Conservation (phyloP, 2,797 vertebrate genomes). For the Tympanoctomys barrerae region DNA sequence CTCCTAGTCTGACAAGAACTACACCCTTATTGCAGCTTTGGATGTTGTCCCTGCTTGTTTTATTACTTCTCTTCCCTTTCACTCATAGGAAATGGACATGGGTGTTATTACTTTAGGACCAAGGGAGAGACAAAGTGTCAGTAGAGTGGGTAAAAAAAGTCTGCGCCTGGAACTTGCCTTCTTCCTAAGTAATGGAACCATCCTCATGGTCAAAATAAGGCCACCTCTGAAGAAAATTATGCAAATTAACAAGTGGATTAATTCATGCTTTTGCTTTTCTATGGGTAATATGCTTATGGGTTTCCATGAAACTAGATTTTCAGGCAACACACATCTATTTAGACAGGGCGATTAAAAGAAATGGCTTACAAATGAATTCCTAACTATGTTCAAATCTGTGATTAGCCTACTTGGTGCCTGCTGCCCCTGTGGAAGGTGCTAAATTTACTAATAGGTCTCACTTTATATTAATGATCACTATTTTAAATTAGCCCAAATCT, state of each 20-base stretch:
- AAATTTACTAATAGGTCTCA: constrained; percentile 32
- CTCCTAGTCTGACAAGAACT: neutral
- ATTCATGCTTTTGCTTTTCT: neutral
- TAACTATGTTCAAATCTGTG: constrained; percentile 3
- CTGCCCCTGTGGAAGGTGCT: neutral
- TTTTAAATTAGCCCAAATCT: neutral
- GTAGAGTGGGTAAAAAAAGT: neutral
- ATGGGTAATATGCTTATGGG: neutral
- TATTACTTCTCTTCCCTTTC: neutral
- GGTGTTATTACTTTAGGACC: neutral
- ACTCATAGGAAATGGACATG: neutral
- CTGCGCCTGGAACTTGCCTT: neutral
- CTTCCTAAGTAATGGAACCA: neutral
- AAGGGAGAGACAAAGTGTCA: neutral
- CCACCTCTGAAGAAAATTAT: neutral
- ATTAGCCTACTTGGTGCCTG: constrained; percentile 1
- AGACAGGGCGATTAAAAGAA: neutral
- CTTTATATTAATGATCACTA: neutral
- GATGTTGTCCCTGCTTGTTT: neutral
- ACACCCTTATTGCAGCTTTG: neutral
- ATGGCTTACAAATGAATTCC: neutral
- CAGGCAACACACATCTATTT: neutral
- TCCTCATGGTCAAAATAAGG: neutral
- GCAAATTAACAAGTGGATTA: neutral
- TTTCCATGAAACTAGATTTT: neutral